Evolutionary conservation across 1,140 invertebrate genomes (phyloP), one percentile per base, ranked within the genome.

Genomic region (Drosophila sproati): DNA sequence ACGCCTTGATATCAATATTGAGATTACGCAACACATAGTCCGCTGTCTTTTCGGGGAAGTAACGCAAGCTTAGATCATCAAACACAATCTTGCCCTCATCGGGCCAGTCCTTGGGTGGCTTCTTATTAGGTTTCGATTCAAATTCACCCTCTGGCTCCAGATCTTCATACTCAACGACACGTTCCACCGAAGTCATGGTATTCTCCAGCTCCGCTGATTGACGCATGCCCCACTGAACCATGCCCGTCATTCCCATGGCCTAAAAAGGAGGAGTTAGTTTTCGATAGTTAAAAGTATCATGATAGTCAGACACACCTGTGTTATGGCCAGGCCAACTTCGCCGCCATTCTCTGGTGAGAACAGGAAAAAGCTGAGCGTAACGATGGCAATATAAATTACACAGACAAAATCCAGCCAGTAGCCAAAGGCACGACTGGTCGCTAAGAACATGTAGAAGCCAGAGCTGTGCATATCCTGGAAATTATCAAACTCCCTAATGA

Each of bases 221-320:
- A 43, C 96, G 93, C 93, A 97, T 96, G 29, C 96, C 96, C 96
- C 96, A 97, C 92, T 97, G 96, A 92, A 97, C 96, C 95, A 96
- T 95, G 5, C 96, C 96, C 10, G 96, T 97, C 77, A 98, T 93
- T 3, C 95, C 95, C 92, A 97, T 96, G 1, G 96, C 95, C 87
- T 97, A 34, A 43, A 0, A 32, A 1, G 4, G 56, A 50, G 10
- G 6, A n/a, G 1, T 28, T 5, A 6, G 2, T 73, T 8, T 59
- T 37, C 1, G 34, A 7, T 1, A 10, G 2, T 5, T 3, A 2
- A 12, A 2, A 4, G 6, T 20, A 4, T 37, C 0, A 28, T 7
- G 0, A 2, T 4, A 45, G 7, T 3, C 3, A 6, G 12, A 7
- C 20, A 1, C 32, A 73, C 71, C 64, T 74, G 72, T 50, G 96